These are phyloP conservation scores for Oreochromis grahami DNA, from an alignment of 2,797 vertebrate genomes.

Conservation along the genomic window DNA sequence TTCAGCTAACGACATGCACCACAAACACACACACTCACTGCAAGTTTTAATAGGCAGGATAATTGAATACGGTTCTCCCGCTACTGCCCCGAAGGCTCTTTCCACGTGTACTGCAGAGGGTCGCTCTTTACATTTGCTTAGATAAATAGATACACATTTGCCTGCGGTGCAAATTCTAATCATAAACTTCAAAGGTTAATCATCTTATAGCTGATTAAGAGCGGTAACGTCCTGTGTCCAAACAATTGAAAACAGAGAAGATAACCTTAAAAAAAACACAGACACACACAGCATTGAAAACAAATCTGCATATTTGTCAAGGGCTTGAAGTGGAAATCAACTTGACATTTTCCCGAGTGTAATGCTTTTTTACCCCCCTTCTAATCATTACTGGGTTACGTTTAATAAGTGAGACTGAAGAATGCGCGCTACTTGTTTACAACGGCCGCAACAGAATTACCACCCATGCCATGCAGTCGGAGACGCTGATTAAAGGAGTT, in stretches of 20 bases:
- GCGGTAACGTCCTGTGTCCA: not conserved
- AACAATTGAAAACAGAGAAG: not conserved
- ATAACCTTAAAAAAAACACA: not conserved
- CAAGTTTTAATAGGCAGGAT: constrained; percentile 52
- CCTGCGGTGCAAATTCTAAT: constrained; percentile 5
- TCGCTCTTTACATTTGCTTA: constrained; percentile 34
- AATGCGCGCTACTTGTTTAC: not conserved
- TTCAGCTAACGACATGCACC: not conserved
- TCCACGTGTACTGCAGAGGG: constrained; percentile 19
- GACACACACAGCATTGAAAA: not conserved
- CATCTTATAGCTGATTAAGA: not conserved
- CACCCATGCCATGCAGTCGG: not conserved
- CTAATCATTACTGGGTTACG: constrained; percentile 23
- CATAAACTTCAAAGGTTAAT: constrained; percentile 25
- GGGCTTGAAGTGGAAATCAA: constrained; percentile 22
- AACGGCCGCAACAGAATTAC: constrained; percentile 18
- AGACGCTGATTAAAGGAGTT: constrained; percentile 15
- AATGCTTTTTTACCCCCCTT: not conserved
- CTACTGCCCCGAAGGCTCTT: constrained; percentile 44
- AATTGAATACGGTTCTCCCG: constrained; percentile 59
- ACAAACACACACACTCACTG: constrained; percentile 13
- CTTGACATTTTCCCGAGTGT: constrained; percentile 10
- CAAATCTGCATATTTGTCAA: not conserved
- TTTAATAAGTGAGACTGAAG: not conserved
- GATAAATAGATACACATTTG: constrained; percentile 19